These are phyloP conservation scores for Pelmatolapia mariae DNA, from an alignment of 2,113 vertebrate species.

Conservation along the genomic window DNA sequence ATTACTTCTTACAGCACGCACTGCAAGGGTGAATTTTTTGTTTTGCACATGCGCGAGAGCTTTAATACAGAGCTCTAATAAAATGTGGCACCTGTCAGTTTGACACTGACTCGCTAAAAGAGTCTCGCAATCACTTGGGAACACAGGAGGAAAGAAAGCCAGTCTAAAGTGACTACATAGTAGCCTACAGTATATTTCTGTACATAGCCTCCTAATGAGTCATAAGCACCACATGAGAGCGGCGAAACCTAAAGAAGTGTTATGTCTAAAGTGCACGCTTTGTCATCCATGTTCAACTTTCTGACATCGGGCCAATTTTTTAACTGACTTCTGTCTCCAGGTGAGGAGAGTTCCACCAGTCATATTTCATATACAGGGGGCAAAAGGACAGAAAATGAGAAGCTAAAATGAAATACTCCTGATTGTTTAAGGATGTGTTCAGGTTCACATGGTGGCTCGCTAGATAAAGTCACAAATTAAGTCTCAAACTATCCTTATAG, in stretches of 20 bases:
- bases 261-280: background rate
- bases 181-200: background rate
- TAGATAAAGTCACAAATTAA: background rate
- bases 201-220: background rate
- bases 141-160: background rate
- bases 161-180: background rate
- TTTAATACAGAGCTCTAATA: slow-evolving; percentile 52
- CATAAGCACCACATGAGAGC: background rate
- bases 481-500: background rate
- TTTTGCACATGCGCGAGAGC: background rate
- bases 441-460: background rate
- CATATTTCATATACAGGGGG: background rate
- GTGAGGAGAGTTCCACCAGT: background rate
- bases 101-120: slow-evolving; percentile 39
- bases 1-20: background rate
- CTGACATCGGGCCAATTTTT: background rate
- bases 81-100: slow-evolving; percentile 66
- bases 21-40: background rate
- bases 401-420: background rate
- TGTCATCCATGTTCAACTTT: background rate
- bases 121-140: slow-evolving; percentile 30
- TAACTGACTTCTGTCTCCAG: background rate
- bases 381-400: background rate
- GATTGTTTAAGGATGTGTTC: background rate
- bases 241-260: background rate